A percentile compares a stretch with the other conserved stretches of the same genome.
These are phyloP conservation scores for Drosophila mulleri DNA, from an alignment of 2,888 invertebrate genomes.

Conservation along the genomic window DNA sequence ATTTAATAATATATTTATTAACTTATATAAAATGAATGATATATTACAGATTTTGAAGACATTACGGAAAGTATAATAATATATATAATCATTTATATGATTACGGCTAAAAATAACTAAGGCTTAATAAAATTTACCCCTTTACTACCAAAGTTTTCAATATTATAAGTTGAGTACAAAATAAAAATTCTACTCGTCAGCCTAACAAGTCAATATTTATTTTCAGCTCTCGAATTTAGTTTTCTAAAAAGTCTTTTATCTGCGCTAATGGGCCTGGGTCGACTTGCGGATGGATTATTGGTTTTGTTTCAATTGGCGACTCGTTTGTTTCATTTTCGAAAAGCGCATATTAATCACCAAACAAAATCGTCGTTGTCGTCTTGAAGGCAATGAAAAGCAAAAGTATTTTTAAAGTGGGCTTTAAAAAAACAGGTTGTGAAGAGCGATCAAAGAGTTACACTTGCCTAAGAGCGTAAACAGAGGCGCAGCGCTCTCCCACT, in stretches of 20 bases:
- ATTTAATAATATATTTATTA: no score
- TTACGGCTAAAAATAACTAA: no score
- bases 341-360: slow-evolving; percentile 78
- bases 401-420: slow-evolving; percentile 79
- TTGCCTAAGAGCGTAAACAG: slow-evolving; percentile 58
- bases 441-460: slow-evolving; percentile 61
- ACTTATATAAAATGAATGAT: no score
- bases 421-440: slow-evolving; percentile 76
- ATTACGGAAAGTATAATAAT: no score
- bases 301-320: slow-evolving; percentile 55
- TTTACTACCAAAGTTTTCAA: no score
- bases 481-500: slow-evolving; percentile 7
- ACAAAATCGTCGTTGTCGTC: slow-evolving; percentile 59
- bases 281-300: slow-evolving; percentile 33
- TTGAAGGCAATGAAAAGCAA: slow-evolving; percentile 79
- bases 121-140: no score
- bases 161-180: not conserved
- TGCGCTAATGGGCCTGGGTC: slow-evolving; percentile 57
- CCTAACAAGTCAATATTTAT: not conserved
- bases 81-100: no score
- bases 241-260: slow-evolving; percentile 31
- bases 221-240: not conserved
- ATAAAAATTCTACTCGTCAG: not conserved
- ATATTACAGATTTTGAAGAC: no score
- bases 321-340: slow-evolving; percentile 66